Evolutionary conservation across 2,888 invertebrate genomes (phyloP), one percentile per base, ranked within the genome.

Genomic region (Gymnosoma rotundatum): DNA sequence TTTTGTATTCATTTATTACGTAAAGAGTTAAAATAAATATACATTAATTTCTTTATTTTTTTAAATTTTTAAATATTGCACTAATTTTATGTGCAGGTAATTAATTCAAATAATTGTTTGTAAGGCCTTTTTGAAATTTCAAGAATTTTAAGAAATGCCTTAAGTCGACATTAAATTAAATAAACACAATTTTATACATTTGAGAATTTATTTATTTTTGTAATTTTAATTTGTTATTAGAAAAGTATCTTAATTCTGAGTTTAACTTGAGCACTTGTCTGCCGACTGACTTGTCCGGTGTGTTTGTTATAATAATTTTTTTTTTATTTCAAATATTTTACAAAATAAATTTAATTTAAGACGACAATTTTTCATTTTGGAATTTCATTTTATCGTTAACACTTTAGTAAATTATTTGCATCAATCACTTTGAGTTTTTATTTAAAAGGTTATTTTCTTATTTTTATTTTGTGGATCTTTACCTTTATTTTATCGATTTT

Each of bases 401-500:
- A 70, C 36, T 63, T 64, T n/a, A 60, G 18, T 21, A 64, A 56
- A 69, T 50, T 72, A 60, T 45, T 10, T 45, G n/a, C 32, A 16
- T 50, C 12, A 21, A 42, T 58, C 61, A 56, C 10, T 67, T 61
- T n/a, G 12, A 12, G 0, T 42, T 45, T 50, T 73, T 64, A 32
- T 32, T 66, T 82, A n/a, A 38, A 58, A 38, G 21, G 2, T 36
- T 36, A 58, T 76, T 45, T 66, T 58, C 48, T 32, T 66, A 18
- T 12, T 52, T 69, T 69, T 60, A 52, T 60, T 54, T 72, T 61
- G 25, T 56, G 16, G 64, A 25, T 64, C 73, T 81, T 86, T 81
- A 80, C 86, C 87, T 84, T 85, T 86, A 87, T 86, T 87, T 88
- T 87, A 86, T 86, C 86, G 87, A 86, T 86, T 86, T 14, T 48